A percentile compares a stretch with the other conserved stretches of the same genome.
Conservation (phyloP, 2,888 invertebrate species). For the Reticulitermes lucifugus region DNA sequence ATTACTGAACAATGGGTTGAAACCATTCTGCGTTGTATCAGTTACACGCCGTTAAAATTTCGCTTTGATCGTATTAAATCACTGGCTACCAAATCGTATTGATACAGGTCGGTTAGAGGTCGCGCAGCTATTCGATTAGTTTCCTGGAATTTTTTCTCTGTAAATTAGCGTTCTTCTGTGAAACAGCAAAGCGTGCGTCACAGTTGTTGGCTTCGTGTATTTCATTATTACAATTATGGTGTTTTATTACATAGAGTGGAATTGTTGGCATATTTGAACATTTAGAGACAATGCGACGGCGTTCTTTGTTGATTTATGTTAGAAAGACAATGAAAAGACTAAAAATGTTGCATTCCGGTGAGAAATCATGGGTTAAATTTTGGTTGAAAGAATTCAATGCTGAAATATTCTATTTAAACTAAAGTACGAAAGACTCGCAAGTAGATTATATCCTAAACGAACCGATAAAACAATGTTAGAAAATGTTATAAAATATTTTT, state of each 20-base stretch:
- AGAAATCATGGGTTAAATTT: too few relatives aligned
- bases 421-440: too few relatives aligned
- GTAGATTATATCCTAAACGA: too few relatives aligned
- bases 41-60: not conserved
- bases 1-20: not conserved
- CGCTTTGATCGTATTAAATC: not conserved
- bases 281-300: too few relatives aligned
- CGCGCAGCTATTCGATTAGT: not conserved
- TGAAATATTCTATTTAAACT: too few relatives aligned
- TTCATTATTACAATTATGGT: not conserved
- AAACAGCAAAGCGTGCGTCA: not conserved
- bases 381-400: too few relatives aligned
- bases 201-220: not conserved
- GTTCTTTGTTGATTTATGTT: too few relatives aligned
- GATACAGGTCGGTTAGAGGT: not conserved
- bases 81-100: not conserved
- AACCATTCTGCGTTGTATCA: not conserved
- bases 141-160: not conserved
- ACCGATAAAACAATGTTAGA: too few relatives aligned
- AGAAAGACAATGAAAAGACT: too few relatives aligned
- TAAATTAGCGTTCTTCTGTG: not conserved
- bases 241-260: not conserved
- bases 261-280: too few relatives aligned
- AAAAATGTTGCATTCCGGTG: too few relatives aligned
- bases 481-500: too few relatives aligned